These are phyloP conservation scores for Blastobasis lacticolella DNA, from an alignment of 2,888 invertebrate genomes.

Conservation along the genomic window DNA sequence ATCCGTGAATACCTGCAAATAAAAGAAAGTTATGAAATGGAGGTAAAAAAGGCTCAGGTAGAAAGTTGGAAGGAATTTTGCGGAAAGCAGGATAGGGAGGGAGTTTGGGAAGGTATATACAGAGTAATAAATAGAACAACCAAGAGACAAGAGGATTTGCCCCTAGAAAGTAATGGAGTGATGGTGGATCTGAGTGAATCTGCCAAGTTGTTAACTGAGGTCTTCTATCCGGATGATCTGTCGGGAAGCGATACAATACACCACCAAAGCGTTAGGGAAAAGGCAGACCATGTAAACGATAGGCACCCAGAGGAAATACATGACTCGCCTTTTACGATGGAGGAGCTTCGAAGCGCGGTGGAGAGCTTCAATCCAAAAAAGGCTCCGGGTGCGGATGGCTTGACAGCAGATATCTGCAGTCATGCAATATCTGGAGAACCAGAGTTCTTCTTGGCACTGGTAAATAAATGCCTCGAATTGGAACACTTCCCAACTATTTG, in stretches of 20 bases:
- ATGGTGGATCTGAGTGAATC: conserved; percentile 1
- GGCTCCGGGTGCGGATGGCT: conserved; percentile 6
- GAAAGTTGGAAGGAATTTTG: conserved; percentile 11
- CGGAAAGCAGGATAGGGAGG: conserved; percentile 4
- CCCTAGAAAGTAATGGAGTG: not conserved
- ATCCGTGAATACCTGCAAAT: not conserved
- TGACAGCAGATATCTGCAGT: conserved; percentile 8
- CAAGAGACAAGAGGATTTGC: conserved; percentile 3
- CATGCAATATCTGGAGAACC: not conserved
- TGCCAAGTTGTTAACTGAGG: not conserved
- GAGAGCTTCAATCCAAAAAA: conserved; percentile 11
- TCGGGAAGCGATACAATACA: conserved; percentile 1
- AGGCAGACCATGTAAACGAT: not conserved
- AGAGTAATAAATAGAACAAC: conserved; percentile 1
- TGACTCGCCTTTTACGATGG: conserved; percentile 12
- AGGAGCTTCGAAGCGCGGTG: not conserved
- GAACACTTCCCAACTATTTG: not conserved
- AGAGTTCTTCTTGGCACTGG: not conserved
- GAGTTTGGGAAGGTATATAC: conserved; percentile 5
- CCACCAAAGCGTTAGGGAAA: not conserved
- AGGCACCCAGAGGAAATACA: not conserved
- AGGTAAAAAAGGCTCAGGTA: not conserved
- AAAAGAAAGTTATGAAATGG: not conserved
- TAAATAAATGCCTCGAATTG: conserved; percentile 3
- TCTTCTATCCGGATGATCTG: conserved; percentile 4